A percentile compares a stretch with the other conserved stretches of the same genome.
phyloP scores from a whole-genome alignment of 2,797 vertebrate genomes.

The Arctocebus calabarensis region DNA sequence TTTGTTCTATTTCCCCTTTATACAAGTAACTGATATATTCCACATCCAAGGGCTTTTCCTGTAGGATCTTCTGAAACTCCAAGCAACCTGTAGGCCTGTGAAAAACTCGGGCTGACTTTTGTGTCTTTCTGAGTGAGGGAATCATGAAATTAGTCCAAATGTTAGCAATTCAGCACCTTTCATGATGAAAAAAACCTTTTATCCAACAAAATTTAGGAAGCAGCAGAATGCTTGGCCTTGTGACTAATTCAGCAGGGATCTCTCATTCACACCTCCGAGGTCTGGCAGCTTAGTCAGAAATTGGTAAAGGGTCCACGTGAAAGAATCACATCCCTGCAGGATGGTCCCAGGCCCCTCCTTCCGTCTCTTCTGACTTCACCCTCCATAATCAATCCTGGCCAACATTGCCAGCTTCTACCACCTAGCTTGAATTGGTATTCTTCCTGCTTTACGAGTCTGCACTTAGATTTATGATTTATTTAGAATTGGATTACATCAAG shows the following conservation, averaged over 20 bases:
- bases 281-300: conserved; percentile 12
- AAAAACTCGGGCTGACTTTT: conserved; percentile 52
- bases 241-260: conserved; percentile 64
- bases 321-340: conserved; percentile 40
- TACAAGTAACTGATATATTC: background rate
- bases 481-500: conserved; percentile 86
- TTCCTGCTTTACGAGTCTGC: conserved; percentile 73
- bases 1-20: background rate
- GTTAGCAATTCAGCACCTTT: conserved; percentile 69
- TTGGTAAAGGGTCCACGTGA: background rate
- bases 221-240: conserved; percentile 50
- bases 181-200: conserved; percentile 61
- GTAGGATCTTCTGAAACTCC: background rate
- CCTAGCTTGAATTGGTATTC: conserved; percentile 82
- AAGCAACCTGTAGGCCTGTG: background rate
- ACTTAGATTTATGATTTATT: conserved; percentile 90
- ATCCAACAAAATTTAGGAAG: conserved; percentile 65
- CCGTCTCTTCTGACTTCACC: background rate
- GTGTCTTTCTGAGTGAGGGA: conserved; percentile 32
- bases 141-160: conserved; percentile 41
- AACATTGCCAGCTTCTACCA: background rate
- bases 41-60: background rate
- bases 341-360: background rate
- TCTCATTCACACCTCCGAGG: conserved; percentile 59
- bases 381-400: conserved; percentile 66